Base-by-base conservation (phyloP, 1,140 invertebrate species). In the Heliothis subflexa region DNA sequence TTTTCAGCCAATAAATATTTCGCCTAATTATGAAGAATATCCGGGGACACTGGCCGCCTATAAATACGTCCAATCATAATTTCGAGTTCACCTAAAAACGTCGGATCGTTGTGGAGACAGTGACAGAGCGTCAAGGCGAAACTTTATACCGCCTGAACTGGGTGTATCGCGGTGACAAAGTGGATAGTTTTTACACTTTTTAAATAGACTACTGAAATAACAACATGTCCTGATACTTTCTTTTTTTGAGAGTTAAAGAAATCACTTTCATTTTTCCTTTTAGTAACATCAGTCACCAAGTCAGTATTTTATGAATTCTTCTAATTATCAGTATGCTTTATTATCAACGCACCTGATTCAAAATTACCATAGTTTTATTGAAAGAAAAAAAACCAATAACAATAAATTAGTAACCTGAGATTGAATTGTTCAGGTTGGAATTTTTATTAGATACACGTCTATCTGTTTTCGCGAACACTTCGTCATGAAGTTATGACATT, bases 81-180 rank as follows among this genome's bases (percentile, higher is more conserved):
- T 78, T 79, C 50, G 18, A 75, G 47, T 80, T 80, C 81, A 82
- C 78, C 81, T 82, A 73, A 82, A 82, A 77, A 73, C 9, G 78
- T 82, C 81, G n/a, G 70, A 13, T 59, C 71, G 61, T 59, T 33
- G 59, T 74, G 25, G 21, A 64, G 61, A 47, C 33, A 66, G 47
- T 40, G 79, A 52, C 50, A 9, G 47, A 13, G 47, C 62, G 62
- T 66, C 45, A 73, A 28, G 45, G 16, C 57, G 45, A 33, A 50
- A 80, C 72, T 72, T 52, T 55, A 28, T 47, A 50, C 33, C 55
- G 11, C 25, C 52, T 50, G 40, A 61, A 45, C 25, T 54, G 14
- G 49, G 55, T 50, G 49, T 72, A 72, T 45, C 18, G 52, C 25
- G 25, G 50, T 72, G 28, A 68, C 64, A 68, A 50, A 68, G 9